A percentile compares a stretch with the other conserved stretches of the same genome.
These are phyloP conservation scores for Stegodyphus mimosarum DNA, from an alignment of 1,140 invertebrate genomes.

Conservation along the genomic window DNA sequence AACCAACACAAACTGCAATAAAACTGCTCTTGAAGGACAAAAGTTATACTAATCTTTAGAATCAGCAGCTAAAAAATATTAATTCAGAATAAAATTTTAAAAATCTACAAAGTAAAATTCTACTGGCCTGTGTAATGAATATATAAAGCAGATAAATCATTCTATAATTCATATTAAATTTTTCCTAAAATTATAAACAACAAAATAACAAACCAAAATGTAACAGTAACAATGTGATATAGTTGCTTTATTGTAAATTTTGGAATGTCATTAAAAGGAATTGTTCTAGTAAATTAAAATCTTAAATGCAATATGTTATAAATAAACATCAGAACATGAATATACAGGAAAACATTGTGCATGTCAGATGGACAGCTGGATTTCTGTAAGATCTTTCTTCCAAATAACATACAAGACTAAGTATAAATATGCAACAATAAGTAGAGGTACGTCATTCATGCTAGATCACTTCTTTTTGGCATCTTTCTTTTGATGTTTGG, in stretches of 20 bases:
- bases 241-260: not conserved
- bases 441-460: not conserved
- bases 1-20: no score
- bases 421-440: not conserved
- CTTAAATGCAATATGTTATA: conserved; percentile 3
- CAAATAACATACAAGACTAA: conserved; percentile 22
- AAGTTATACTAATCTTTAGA: no score
- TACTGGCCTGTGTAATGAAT: no score
- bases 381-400: conserved; percentile 18
- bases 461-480: conserved; percentile 45
- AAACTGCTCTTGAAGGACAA: no score
- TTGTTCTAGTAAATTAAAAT: conserved; percentile 1
- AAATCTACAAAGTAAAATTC: no score
- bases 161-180: no score
- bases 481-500: conserved; percentile 74
- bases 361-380: conserved; percentile 47
- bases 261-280: conserved; percentile 50
- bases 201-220: no score
- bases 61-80: no score
- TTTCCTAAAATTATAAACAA: no score
- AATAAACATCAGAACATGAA: not conserved
- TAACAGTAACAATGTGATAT: no score
- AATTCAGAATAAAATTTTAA: no score
- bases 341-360: conserved; percentile 46
- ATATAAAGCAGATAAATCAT: no score